Evolutionary conservation across 2,797 vertebrate species (phyloP), one percentile per base, ranked within the genome.

Genomic region (Caiman crocodilus): DNA sequence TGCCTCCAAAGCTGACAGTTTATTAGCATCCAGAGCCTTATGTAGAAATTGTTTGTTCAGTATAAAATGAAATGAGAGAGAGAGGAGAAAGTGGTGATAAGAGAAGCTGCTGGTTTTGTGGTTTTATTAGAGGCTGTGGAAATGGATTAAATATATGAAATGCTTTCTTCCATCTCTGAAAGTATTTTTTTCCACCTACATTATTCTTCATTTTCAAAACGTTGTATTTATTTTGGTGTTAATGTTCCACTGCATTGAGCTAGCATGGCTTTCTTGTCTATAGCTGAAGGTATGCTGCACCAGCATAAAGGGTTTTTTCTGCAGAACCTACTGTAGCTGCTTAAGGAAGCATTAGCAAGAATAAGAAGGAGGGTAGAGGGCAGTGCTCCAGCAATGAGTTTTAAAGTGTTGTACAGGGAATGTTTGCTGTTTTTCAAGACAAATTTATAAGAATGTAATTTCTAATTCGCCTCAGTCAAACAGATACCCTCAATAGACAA

Each of bases 171-270:
- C 42, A 50, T 50, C 42, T 10, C 5, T 92, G 6, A 2, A 25
- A 8, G 2, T 71, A 60, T 21, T 1, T 2, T 4, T 30, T 2
- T 11, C 55, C 58, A 61, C 32, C 17, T 1, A 1, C 1, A 60
- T 76, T 64, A 26, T 84, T 57, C 14, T 79, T 74, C 28, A 14
- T 57, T 59, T 59, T 79, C 14, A 77, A 65, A 50, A 77, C 55
- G 5, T 56, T 87, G 2, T 80, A 3, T 80, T 88, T 95, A 5
- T 4, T 59, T 7, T 63, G 50, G 32, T 60, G 59, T 5, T 82
- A 42, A 25, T 56, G 6, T 6, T 3, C 2, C 30, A 1, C 25
- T 88, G 2, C 20, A 55, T 12, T 85, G 23, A 84, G 25, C 12
- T 75, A 17, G 5, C 13, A 2, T 35, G 12, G 1, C 4, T 59